A percentile compares a stretch with the other conserved stretches of the same genome.
These are phyloP conservation scores for Naja naja DNA, from an alignment of 2,113 vertebrate genomes.

Conservation along the genomic window DNA sequence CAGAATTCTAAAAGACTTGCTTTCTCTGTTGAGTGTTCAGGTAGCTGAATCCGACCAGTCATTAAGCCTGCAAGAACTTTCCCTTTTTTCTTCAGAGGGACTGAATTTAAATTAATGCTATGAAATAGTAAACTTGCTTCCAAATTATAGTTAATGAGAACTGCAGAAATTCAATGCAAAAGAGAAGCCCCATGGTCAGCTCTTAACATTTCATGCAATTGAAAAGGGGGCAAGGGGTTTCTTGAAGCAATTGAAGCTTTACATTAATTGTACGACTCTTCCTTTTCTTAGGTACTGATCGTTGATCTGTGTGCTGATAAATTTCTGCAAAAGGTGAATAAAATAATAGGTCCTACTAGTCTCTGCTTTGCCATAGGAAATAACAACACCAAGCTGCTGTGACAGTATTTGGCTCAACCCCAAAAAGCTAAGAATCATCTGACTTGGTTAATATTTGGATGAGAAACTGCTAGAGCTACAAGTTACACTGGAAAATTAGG, in stretches of 20 bases:
- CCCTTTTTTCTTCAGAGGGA: background rate
- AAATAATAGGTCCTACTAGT: conserved; percentile 23
- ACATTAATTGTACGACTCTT: background rate
- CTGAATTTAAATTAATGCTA: background rate
- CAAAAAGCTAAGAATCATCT: background rate
- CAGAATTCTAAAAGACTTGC: background rate
- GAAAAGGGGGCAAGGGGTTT: background rate
- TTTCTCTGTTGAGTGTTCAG: background rate
- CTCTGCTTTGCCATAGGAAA: background rate
- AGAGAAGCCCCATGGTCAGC: background rate
- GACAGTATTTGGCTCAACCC: background rate
- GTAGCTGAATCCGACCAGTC: background rate
- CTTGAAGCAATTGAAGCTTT: background rate
- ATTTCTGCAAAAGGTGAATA: conserved; percentile 92
- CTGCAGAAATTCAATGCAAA: background rate
- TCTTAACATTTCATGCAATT: background rate
- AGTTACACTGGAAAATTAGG: background rate
- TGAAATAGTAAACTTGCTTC: background rate
- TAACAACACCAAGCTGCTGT: background rate
- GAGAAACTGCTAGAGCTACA: background rate
- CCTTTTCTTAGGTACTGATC: conserved; percentile 87
- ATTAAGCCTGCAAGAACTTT: background rate
- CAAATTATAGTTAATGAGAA: background rate
- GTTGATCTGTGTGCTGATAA: conserved; percentile 93
- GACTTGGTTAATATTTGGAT: background rate